phyloP scores from a whole-genome alignment of 2,888 invertebrate genomes.

The Conops quadrifasciatus region DNA sequence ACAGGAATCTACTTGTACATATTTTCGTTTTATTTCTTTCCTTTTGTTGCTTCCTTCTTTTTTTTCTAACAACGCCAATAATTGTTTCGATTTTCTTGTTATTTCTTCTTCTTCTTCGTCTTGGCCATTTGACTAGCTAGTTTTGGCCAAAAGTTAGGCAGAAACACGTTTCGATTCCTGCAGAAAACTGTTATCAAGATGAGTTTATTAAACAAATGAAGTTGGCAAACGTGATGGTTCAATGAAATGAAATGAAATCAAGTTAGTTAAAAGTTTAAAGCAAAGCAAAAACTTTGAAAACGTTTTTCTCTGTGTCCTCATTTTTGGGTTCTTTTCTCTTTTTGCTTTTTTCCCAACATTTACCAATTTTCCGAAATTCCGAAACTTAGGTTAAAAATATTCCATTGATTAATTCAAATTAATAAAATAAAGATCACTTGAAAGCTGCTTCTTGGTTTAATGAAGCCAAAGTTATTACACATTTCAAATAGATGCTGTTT shows the following conservation, averaged over 20 bases:
- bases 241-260: neutral
- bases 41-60: neutral
- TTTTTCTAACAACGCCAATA: neutral
- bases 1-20: neutral
- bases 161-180: slow-evolving; percentile 15
- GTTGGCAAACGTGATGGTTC: slow-evolving; percentile 8
- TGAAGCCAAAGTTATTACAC: too few relatives aligned
- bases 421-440: too few relatives aligned
- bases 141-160: slow-evolving; percentile 14
- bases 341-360: too few relatives aligned
- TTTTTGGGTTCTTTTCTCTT: too few relatives aligned
- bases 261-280: slow-evolving; percentile 11
- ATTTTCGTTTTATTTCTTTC: neutral
- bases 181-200: neutral
- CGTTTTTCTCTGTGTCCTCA: too few relatives aligned
- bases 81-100: neutral
- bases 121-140: neutral
- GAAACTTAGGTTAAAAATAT: too few relatives aligned
- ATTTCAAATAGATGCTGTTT: too few relatives aligned
- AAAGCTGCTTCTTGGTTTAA: too few relatives aligned
- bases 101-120: neutral
- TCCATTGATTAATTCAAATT: too few relatives aligned
- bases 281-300: neutral
- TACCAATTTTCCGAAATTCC: too few relatives aligned
- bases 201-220: slow-evolving; percentile 28